Conservation (phyloP, 2,113 vertebrate species). For the Python bivittatus region DNA sequence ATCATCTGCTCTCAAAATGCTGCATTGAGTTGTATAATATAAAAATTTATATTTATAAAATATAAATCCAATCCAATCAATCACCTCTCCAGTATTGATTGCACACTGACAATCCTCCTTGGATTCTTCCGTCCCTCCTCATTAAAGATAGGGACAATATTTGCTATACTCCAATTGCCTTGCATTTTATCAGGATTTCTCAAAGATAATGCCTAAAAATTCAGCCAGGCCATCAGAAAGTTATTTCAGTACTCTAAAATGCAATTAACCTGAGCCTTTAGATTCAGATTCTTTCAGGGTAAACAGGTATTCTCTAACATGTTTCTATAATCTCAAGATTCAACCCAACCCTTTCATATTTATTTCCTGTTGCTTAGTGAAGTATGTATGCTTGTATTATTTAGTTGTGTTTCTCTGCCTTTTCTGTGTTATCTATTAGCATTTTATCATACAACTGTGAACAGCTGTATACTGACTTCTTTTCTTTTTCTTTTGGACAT, state of each 20-base stretch:
- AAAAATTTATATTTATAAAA: not conserved
- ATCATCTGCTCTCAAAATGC: not conserved
- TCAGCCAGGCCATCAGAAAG: not conserved
- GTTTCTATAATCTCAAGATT: not conserved
- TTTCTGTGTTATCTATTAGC: not conserved
- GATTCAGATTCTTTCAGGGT: not conserved
- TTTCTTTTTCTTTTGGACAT: not conserved
- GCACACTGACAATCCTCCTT: not conserved
- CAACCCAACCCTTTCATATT: not conserved
- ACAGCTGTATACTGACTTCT: not conserved
- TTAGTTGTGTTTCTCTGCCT: not conserved
- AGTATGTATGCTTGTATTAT: not conserved
- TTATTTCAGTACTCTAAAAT: not conserved
- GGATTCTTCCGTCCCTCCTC: not conserved
- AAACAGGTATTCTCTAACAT: not conserved
- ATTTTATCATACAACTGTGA: not conserved
- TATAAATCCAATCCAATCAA: not conserved
- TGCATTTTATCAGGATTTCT: not conserved
- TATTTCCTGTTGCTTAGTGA: not conserved
- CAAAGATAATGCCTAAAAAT: not conserved
- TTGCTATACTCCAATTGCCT: not conserved
- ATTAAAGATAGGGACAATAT: not conserved
- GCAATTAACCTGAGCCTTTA: not conserved
- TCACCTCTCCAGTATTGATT: not conserved
- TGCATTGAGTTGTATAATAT: not conserved